Base-by-base conservation (phyloP, 2,888 invertebrate species). In the Drosophila robusta region DNA sequence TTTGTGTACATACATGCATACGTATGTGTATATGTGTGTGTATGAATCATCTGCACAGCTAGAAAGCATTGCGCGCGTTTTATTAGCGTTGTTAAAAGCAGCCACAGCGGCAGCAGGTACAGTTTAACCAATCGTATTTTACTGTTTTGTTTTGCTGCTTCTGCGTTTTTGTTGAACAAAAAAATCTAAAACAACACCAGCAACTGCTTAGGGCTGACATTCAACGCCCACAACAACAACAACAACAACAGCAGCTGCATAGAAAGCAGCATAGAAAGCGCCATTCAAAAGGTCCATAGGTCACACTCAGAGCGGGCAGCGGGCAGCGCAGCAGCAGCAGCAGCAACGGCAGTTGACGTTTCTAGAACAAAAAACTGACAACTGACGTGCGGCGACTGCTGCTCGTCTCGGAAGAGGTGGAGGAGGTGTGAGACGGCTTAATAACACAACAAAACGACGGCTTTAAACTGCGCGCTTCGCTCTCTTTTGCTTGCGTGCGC, bases 211-310 rank as follows among this genome's bases (percentile, higher is more conserved):
- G 38, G 55, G 11, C 34, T 22, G 9, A 14, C 18, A 39, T 29
- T 45, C 26, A 34, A 38, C 58, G 34, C 39, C 34, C 36, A 64
- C 32, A 73, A 32, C 16, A 74, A 60, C 45, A 50, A 55, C 54
- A 50, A 39, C 18, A 47, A 24, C 46, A 64, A 44, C 49, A 54
- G 39, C 51, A 49, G 55, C 42, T 63, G 70, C 75, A 75, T 49
- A 68, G 51, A 75, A 69, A 78, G 61, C 42, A 42, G 26, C 56
- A 32, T 29, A 36, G 38, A 38, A 36, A 34, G 42, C 45, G 39
- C 64, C 50, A 57, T 51, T 45, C 54, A 49, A 87, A 83, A 82
- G 84, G 84, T 89, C 60, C 78, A 67, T 81, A 84, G 89, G 85
- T 89, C 89, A 81, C 47, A 79, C 41, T 32, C 50, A 47, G 42